phyloP scores from a whole-genome alignment of 2,888 invertebrate species.

The Ephialtes manifestator region DNA sequence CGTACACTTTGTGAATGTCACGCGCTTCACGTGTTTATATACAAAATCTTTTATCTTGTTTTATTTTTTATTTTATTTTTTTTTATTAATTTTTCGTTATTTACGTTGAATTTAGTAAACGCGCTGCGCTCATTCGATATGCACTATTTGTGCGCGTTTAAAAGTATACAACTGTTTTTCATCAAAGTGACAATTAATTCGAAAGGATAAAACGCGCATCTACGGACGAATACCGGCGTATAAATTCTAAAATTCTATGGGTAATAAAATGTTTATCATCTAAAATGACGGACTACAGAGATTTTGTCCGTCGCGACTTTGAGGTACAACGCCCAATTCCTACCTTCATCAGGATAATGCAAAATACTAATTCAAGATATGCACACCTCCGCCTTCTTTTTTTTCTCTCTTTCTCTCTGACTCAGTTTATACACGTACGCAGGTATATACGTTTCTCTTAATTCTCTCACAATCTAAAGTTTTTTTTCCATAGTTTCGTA shows the following conservation, averaged over 20 bases:
- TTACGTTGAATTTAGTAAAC: slow-evolving; percentile 19
- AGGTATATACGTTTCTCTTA: slow-evolving; percentile 15
- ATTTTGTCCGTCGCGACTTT: slow-evolving; percentile 38
- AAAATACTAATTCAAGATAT: slow-evolving; percentile 56
- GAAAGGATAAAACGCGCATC: slow-evolving; percentile 60
- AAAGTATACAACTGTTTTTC: slow-evolving; percentile 70
- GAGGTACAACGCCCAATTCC: slow-evolving; percentile 37
- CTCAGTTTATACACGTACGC: slow-evolving; percentile 8
- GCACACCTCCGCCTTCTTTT: slow-evolving; percentile 17
- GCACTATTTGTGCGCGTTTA: slow-evolving; percentile 77
- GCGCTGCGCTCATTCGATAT: slow-evolving; percentile 67
- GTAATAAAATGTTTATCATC: slow-evolving; percentile 59
- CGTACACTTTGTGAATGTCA: slow-evolving; percentile 63
- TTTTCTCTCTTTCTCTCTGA: background rate
- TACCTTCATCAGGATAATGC: slow-evolving; percentile 35
- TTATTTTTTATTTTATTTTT: slow-evolving; percentile 66
- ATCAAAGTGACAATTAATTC: slow-evolving; percentile 63
- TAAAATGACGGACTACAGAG: slow-evolving; percentile 46
- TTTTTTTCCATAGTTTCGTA: slow-evolving; percentile 41
- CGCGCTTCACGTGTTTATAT: slow-evolving; percentile 59
- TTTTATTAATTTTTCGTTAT: slow-evolving; percentile 68
- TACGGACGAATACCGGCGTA: slow-evolving; percentile 60
- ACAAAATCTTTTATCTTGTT: slow-evolving; percentile 52
- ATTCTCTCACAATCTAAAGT: slow-evolving; percentile 13
- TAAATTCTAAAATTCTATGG: slow-evolving; percentile 64